Percentiles rank a stretch among this genome's conserved stretches.
Conservation (phyloP, 2,797 vertebrate species). For the Phrynocephalus vlangalii region DNA sequence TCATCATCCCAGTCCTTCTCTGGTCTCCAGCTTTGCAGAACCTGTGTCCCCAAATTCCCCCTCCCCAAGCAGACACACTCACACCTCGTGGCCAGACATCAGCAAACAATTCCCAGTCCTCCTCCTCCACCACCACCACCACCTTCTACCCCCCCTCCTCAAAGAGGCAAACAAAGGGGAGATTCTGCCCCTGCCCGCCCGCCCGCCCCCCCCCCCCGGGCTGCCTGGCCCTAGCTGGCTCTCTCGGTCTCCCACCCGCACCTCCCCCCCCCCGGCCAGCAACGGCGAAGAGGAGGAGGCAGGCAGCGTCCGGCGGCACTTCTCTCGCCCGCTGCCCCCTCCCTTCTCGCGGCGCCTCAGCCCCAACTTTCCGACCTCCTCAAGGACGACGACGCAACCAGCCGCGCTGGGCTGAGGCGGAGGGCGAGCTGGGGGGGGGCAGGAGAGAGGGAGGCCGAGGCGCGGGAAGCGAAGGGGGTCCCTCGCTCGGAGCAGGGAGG, state of each 20-base stretch:
- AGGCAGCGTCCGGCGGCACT: background rate
- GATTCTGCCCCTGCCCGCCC: slow-evolving; percentile 50
- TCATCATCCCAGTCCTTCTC: too few species aligned
- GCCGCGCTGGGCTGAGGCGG: slow-evolving; percentile 6
- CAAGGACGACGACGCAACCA: slow-evolving; percentile 15
- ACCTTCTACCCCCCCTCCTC: background rate
- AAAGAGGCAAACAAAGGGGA: slow-evolving; percentile 39
- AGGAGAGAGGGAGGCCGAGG: too few species aligned
- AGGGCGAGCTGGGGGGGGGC: background rate
- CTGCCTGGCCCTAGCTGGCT: too few species aligned
- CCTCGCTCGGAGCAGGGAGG: too few species aligned
- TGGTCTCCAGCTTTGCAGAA: too few species aligned
- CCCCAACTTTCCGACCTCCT: slow-evolving; percentile 38
- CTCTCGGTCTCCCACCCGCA: too few species aligned
- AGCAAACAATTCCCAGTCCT: background rate
- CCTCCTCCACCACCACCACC: background rate
- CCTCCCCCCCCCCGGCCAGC: background rate
- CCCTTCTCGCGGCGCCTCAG: slow-evolving; percentile 31
- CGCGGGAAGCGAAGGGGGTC: too few species aligned
- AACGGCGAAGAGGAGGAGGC: background rate
- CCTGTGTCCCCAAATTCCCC: background rate
- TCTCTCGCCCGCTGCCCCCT: slow-evolving; percentile 11
- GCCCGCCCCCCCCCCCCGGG: too few species aligned
- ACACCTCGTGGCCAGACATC: background rate
- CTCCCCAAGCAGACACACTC: background rate